Evolutionary conservation across 2,797 vertebrate genomes (phyloP), one percentile per base, ranked within the genome.

Genomic region (Micromesistius poutassou): DNA sequence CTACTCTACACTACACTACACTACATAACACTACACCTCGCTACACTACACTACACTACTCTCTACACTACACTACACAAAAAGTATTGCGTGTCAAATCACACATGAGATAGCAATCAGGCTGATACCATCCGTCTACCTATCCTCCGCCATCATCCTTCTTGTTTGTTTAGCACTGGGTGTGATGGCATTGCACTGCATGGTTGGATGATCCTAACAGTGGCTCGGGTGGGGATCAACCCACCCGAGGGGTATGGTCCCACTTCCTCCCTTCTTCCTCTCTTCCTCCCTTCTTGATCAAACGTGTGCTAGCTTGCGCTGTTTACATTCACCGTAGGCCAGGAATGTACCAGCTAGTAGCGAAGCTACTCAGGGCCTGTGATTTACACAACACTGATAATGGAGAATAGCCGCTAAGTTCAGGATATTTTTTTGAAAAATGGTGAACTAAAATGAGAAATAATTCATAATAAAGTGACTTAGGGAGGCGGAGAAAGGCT

Each of bases 231-330:
- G 62, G 9, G 25, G 28, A 28, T 28, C 62, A 68, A 4, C 62
- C 25, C 13, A 28, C 62, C 25, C n/a, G n/a, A n/a, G n/a, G 13
- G 70, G 70, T 33, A 71, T 71, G 70, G 70, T 28, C 4, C 73
- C 13, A 33, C 55, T 25, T 38, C n/a, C n/a, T n/a, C n/a, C n/a
- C n/a, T n/a, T n/a, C n/a, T n/a, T n/a, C n/a, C n/a, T n/a, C n/a
- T n/a, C n/a, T n/a, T n/a, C n/a, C n/a, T n/a, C n/a, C 30, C 22
- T 22, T 8, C 33, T 25, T 68, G n/a, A 74, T 38, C 31, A 66
- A 36, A 77, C 79, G 31, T 77, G 79, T 77, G 79, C 73, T 71
- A 28, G 74, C 79, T 77, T 74, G 79, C 76, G 14, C 42, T 80
- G 28, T 74, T 73, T 50, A 35, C 71, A 36, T 30, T 74, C 46